A percentile compares a stretch with the other conserved stretches of the same genome.
These are phyloP conservation scores for Rhopalosiphum maidis DNA, from an alignment of 1,140 invertebrate species.

Conservation along the genomic window DNA sequence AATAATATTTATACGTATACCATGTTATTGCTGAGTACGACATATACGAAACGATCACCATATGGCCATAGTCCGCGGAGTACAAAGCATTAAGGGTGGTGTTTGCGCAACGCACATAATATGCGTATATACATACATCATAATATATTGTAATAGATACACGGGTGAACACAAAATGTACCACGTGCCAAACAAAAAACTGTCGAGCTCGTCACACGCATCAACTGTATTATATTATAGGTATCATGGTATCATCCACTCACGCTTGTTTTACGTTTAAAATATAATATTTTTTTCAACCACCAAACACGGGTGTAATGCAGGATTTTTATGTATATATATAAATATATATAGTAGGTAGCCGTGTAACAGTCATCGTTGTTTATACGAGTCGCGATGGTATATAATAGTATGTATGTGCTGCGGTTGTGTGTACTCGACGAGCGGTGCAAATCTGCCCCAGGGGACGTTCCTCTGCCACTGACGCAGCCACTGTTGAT, in stretches of 20 bases:
- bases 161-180: background rate
- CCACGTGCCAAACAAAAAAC: background rate
- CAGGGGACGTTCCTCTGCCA: slow-evolving; percentile 8
- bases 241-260: background rate
- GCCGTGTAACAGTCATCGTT: background rate
- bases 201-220: background rate
- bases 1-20: no score
- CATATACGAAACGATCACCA: background rate
- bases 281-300: background rate
- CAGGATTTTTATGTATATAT: background rate
- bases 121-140: background rate
- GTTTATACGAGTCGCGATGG: background rate
- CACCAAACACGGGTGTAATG: background rate
- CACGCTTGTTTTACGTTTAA: background rate
- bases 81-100: background rate
- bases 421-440: background rate
- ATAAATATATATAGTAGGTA: background rate
- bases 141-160: background rate
- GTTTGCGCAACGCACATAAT: background rate
- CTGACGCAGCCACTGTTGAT: background rate
- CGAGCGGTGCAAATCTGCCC: slow-evolving; percentile 19
- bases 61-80: background rate
- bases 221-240: background rate
- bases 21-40: background rate
- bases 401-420: background rate